Base-by-base conservation (phyloP, 1,140 invertebrate species). In the Sipha flava region DNA sequence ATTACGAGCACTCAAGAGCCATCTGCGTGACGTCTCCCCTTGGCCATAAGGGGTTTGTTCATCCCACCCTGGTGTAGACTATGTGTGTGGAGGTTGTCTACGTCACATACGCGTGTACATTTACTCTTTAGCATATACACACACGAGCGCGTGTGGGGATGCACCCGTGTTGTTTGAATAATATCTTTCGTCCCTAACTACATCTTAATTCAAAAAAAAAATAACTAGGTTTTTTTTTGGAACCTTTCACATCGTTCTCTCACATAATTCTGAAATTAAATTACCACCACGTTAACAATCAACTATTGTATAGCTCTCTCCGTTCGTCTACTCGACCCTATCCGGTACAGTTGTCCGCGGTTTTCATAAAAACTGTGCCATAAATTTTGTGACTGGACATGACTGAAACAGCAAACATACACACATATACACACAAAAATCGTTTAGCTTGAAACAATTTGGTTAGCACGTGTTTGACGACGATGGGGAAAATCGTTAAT, bases 1-100 rank as follows among this genome's bases (percentile, higher is more conserved):
- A 73, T 73, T 52, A 72, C 26, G 21, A 18, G 47, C 45, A 52
- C 70, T 73, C 70, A 14, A 73, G 70, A n/a, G 29, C 70, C 70
- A 73, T 73, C 47, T 34, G 47, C 29, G 49, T 73, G 29, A 72
- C 23, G 66, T 70, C 66, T 4, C 49, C 16, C 5, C n/a, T n/a
- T 21, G 34, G 9, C 34, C 9, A 34, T 37, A 34, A 64, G 31
- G 18, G 31, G 9, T 10, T 4, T 12, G 10, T 66, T 40, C 18
- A 5, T 1, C 31, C 59, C 7, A 62, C 18, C 59, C 3, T 7
- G n/a, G n/a, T n/a, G n/a, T n/a, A n/a, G n/a, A n/a, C 29, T 59
- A 18, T 29, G 16, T 2, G 29, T 6, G 18, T 10, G 23, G 3
- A 18, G 57, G 29, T 26, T n/a, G 57, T 2, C 5, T 6, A 1